phyloP scores from a whole-genome alignment of 2,113 vertebrate genomes.

The Daphoenositta chrysoptera region DNA sequence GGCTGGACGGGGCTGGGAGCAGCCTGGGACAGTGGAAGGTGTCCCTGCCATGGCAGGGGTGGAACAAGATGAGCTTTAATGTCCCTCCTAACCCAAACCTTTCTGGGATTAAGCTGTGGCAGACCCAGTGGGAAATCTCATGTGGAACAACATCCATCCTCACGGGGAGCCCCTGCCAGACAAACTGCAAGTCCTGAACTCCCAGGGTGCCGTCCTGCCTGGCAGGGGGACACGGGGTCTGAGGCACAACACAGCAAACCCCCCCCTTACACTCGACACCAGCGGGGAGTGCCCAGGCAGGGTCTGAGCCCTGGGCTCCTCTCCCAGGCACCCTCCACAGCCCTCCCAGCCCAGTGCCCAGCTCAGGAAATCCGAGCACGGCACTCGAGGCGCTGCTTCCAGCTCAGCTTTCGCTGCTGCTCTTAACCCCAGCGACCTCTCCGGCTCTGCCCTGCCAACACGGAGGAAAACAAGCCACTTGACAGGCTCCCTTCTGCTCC shows the following conservation, averaged over 20 bases:
- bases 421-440: conserved; percentile 23
- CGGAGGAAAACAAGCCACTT: conserved; percentile 33
- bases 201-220: not conserved
- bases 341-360: not conserved
- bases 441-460: conserved; percentile 33
- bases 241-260: not conserved
- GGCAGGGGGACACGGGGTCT: rapidly evolving
- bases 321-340: not conserved
- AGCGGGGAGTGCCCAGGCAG: not conserved
- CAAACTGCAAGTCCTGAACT: rapidly evolving
- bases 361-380: conserved; percentile 4
- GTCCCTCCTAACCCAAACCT: not conserved
- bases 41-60: not conserved
- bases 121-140: not conserved
- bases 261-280: rapidly evolving
- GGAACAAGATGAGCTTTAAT: rapidly evolving
- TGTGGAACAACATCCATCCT: not conserved
- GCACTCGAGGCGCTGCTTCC: not conserved
- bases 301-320: not conserved
- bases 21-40: rapidly evolving
- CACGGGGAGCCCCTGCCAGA: rapidly evolving
- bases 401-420: not conserved
- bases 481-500: conserved; percentile 16
- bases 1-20: rapidly evolving
- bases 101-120: not conserved